A percentile compares a stretch with the other conserved stretches of the same genome.
Conservation (phyloP, 2,113 vertebrate species). For the Xiphorhynchus elegans region DNA sequence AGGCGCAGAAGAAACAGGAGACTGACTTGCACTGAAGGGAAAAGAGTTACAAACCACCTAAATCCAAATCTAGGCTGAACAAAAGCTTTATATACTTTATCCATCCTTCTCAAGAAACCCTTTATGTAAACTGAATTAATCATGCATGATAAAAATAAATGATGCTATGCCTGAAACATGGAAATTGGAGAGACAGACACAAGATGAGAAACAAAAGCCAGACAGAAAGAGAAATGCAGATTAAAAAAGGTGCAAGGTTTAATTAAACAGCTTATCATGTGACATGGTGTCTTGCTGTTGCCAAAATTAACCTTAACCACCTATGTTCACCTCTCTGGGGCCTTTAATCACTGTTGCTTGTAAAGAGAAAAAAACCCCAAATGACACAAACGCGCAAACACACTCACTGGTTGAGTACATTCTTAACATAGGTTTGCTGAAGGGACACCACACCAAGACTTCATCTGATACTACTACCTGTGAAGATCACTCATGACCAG, state of each 20-base stretch:
- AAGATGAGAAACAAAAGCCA: conserved; percentile 39
- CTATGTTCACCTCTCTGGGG: neutral
- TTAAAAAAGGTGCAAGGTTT: conserved; percentile 34
- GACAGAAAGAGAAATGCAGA: conserved; percentile 18
- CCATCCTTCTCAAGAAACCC: conserved; percentile 26
- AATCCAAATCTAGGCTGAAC: conserved; percentile 39
- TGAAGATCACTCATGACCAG: neutral
- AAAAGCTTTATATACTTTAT: conserved; percentile 22
- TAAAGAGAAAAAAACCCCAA: neutral
- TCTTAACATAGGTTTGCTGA: neutral
- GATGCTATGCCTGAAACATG: conserved; percentile 46
- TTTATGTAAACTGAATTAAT: conserved; percentile 60
- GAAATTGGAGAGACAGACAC: conserved; percentile 17
- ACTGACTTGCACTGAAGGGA: neutral
- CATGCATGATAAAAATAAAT: conserved; percentile 53
- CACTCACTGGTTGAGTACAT: neutral
- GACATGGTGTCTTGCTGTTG: neutral
- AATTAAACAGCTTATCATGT: conserved; percentile 43
- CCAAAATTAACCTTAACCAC: conserved; percentile 16
- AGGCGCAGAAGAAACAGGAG: neutral
- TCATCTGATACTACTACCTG: neutral
- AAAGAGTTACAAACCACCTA: conserved; percentile 24
- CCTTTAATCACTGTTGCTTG: neutral
- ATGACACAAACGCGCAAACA: fast-evolving
- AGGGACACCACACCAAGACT: neutral